A percentile compares a stretch with the other conserved stretches of the same genome.
phyloP scores from a whole-genome alignment of 2,888 invertebrate species.

The Cheilosia urbana region DNA sequence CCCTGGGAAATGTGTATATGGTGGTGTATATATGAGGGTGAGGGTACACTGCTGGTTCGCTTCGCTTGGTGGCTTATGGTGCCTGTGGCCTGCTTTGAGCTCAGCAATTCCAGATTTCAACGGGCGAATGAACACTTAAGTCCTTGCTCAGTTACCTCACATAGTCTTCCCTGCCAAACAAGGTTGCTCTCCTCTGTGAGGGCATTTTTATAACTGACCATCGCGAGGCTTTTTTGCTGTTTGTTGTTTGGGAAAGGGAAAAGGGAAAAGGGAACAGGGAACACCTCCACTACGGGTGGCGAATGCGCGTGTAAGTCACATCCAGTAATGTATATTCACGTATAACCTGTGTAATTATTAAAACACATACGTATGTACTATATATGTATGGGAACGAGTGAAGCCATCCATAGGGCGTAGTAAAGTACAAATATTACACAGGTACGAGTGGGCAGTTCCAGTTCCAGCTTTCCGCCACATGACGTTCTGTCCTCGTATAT shows the following conservation, averaged over 20 bases:
- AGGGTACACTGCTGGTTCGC: neutral
- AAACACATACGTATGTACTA: slow-evolving; percentile 16
- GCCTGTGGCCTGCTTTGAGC: slow-evolving; percentile 38
- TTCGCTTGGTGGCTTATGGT: slow-evolving; percentile 29
- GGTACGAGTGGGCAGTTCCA: neutral
- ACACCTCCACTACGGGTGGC: slow-evolving; percentile 25
- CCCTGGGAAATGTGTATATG: neutral
- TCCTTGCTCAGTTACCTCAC: slow-evolving; percentile 7
- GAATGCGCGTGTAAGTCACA: slow-evolving; percentile 40
- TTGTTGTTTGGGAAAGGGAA: neutral
- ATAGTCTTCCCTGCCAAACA: neutral
- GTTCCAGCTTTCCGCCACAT: neutral
- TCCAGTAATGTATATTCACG: slow-evolving; percentile 25
- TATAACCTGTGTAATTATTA: slow-evolving; percentile 54
- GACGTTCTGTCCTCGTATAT: slow-evolving; percentile 34
- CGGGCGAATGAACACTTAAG: slow-evolving; percentile 48
- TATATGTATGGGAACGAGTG: neutral
- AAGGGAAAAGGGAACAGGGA: neutral
- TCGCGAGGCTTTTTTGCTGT: neutral
- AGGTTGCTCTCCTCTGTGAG: neutral
- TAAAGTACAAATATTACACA: slow-evolving; percentile 25
- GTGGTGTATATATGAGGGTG: no score
- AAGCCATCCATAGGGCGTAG: slow-evolving; percentile 16
- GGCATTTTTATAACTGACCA: slow-evolving; percentile 47
- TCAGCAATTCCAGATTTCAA: slow-evolving; percentile 24